phyloP scores from a whole-genome alignment of 2,797 vertebrate species.

The Monodelphis domestica region DNA sequence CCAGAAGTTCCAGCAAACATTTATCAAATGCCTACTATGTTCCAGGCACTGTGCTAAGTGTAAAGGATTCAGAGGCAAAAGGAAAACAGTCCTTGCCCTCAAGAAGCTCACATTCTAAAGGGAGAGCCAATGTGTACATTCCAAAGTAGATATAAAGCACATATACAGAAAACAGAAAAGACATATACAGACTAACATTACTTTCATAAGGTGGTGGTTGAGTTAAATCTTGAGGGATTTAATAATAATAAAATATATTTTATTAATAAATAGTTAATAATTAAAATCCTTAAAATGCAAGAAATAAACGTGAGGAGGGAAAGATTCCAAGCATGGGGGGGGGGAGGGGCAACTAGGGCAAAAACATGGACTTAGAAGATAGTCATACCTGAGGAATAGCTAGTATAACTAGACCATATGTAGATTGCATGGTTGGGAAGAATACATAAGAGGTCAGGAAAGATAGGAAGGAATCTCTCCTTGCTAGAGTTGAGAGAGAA shows the following conservation, averaged over 20 bases:
- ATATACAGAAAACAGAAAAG: not conserved
- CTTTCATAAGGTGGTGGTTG: slow-evolving; percentile 70
- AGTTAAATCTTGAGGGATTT: slow-evolving; percentile 53
- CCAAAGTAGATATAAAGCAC: not conserved
- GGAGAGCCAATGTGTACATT: not conserved
- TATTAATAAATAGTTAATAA: too few relatives aligned
- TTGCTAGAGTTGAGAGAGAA: not conserved
- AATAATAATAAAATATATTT: too few relatives aligned
- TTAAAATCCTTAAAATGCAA: not conserved
- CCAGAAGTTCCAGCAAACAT: not conserved
- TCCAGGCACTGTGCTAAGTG: not conserved
- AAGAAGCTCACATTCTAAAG: not conserved
- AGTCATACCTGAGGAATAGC: not conserved
- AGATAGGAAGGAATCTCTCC: not conserved
- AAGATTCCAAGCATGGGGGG: not conserved
- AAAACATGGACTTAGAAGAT: not conserved
- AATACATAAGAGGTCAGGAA: not conserved
- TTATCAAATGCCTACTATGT: not conserved
- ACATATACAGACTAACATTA: too few relatives aligned
- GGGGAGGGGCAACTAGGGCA: not conserved
- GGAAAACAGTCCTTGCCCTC: not conserved
- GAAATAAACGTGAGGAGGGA: not conserved
- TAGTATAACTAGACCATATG: not conserved
- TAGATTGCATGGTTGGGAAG: not conserved
- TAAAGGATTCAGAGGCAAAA: not conserved